Conservation (phyloP, 2,113 vertebrate genomes). For the Macroglossus sobrinus region DNA sequence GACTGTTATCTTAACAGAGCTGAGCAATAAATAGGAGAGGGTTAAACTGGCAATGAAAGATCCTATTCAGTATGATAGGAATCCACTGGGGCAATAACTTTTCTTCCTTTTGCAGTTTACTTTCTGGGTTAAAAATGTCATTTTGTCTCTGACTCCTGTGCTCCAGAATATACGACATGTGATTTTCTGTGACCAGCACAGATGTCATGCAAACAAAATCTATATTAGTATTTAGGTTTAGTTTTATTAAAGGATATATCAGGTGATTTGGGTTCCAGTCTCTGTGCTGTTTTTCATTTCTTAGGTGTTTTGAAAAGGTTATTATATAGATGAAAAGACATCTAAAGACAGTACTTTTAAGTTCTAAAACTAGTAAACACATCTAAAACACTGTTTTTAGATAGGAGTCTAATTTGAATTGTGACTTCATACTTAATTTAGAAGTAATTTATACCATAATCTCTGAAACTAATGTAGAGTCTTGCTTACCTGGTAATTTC, state of each 20-base stretch:
- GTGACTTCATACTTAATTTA: constrained; percentile 25
- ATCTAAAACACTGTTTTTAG: not conserved
- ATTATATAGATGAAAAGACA: not conserved
- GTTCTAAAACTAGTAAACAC: not conserved
- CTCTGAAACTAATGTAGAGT: not conserved
- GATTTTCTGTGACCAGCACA: not conserved
- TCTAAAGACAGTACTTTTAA: not conserved
- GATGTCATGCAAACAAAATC: not conserved
- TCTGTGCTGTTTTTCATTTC: not conserved
- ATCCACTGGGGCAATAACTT: not conserved
- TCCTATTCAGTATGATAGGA: not conserved
- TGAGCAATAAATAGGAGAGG: not conserved
- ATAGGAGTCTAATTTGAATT: not conserved
- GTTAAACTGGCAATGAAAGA: not conserved
- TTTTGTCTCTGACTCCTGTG: not conserved
- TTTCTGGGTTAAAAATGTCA: not conserved
- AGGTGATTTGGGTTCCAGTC: not conserved
- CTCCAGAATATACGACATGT: not conserved
- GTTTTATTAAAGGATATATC: not conserved
- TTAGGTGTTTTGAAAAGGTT: not conserved
- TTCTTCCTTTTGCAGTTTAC: not conserved
- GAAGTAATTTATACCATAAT: constrained; percentile 9
- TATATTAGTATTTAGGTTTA: constrained; percentile 4
- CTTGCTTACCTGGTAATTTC: constrained; percentile 21
- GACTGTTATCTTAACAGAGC: not conserved